Percentiles rank a stretch among this genome's conserved stretches.
phyloP scores from a whole-genome alignment of 2,888 invertebrate species.

The Phalera bucephala region DNA sequence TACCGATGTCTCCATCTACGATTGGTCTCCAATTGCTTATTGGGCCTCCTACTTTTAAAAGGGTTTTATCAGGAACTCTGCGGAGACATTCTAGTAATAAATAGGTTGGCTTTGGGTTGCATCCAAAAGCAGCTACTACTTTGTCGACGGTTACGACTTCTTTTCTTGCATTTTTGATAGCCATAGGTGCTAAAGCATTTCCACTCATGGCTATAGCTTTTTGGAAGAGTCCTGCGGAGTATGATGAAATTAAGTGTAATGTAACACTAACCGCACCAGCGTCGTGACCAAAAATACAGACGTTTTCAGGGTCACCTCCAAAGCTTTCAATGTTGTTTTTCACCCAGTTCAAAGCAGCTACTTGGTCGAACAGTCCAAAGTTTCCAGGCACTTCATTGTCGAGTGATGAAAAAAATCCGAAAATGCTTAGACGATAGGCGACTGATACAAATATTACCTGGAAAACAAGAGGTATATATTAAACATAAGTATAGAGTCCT shows the following conservation, averaged over 20 bases:
- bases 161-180: constrained; percentile 85
- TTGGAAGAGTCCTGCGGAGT: constrained; percentile 87
- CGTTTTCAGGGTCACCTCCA: constrained; percentile 89
- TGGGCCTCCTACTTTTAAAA: constrained; percentile 85
- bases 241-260: constrained; percentile 87
- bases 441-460: constrained; percentile 90
- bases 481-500: no score
- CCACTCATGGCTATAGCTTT: constrained; percentile 93
- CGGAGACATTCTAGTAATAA: constrained; percentile 87
- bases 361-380: constrained; percentile 91
- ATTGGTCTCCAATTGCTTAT: constrained; percentile 88
- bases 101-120: constrained; percentile 86
- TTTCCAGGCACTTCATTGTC: constrained; percentile 91
- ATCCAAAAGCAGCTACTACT: constrained; percentile 86
- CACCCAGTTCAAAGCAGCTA: constrained; percentile 91
- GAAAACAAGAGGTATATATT: constrained; percentile 23
- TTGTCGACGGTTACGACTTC: constrained; percentile 85
- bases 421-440: constrained; percentile 90
- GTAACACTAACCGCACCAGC: constrained; percentile 91
- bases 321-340: constrained; percentile 89
- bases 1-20: constrained; percentile 87
- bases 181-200: constrained; percentile 84
- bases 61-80: constrained; percentile 80
- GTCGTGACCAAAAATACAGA: constrained; percentile 91
- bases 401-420: constrained; percentile 92